A percentile compares a stretch with the other conserved stretches of the same genome.
phyloP scores from a whole-genome alignment of 2,888 invertebrate species.

The Megastigmus dorsalis region DNA sequence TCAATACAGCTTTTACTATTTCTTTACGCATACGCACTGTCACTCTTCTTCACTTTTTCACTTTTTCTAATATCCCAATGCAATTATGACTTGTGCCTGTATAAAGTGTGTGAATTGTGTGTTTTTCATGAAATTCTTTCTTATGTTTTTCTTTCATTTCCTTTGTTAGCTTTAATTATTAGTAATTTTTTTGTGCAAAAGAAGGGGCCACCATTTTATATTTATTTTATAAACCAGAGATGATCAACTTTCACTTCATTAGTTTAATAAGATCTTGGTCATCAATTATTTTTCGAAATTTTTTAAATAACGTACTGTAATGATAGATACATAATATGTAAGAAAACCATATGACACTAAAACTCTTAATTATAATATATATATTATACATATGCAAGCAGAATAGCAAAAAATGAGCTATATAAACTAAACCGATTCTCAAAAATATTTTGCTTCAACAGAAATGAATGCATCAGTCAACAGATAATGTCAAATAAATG shows the following conservation, averaged over 20 bases:
- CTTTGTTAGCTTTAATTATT: conserved; percentile 1
- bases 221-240: conserved; percentile 12
- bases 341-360: too few relatives aligned
- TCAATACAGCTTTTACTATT: conserved; percentile 57
- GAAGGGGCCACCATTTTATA: conserved; percentile 10
- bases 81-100: conserved; percentile 52
- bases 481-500: neutral
- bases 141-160: neutral
- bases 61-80: conserved; percentile 33
- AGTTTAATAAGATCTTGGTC: neutral
- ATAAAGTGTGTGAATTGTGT: conserved; percentile 55
- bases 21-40: conserved; percentile 42
- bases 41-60: conserved; percentile 15
- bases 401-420: too few relatives aligned
- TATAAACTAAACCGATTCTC: too few relatives aligned
- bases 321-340: too few relatives aligned
- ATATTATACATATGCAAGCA: too few relatives aligned
- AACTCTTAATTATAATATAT: too few relatives aligned
- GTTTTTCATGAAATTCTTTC: conserved; percentile 62
- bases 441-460: too few relatives aligned
- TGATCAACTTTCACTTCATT: conserved; percentile 13
- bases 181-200: conserved; percentile 38
- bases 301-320: too few relatives aligned
- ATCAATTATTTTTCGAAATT: neutral
- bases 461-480: too few relatives aligned